Conservation (phyloP, 2,113 vertebrate genomes). For the Microtus richardsoni region DNA sequence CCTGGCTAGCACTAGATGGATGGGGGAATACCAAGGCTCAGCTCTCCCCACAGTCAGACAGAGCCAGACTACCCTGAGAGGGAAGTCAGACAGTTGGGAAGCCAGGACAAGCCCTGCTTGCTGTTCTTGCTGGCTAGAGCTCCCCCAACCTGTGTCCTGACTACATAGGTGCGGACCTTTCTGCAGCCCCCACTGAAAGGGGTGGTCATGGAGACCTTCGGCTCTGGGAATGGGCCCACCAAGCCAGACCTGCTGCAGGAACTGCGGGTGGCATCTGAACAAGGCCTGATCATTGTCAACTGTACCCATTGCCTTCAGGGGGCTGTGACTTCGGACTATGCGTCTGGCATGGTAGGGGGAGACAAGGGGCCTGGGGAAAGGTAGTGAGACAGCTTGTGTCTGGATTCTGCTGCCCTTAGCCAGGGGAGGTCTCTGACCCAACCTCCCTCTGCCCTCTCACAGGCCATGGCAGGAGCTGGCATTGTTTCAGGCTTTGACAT, state of each 20-base stretch:
- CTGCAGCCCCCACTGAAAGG: constrained; percentile 95
- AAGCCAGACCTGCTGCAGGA: constrained; percentile 91
- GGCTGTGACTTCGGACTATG: constrained; percentile 90
- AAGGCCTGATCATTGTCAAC: constrained; percentile 93
- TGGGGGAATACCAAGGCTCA: background rate
- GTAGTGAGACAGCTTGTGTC: accelerated
- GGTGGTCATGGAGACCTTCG: constrained; percentile 96
- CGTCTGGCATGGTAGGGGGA: constrained; percentile 89
- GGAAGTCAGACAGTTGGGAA: accelerated
- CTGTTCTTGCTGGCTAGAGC: accelerated
- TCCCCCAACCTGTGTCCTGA: accelerated
- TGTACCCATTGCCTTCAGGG: constrained; percentile 96
- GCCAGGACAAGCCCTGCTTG: background rate
- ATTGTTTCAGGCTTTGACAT: constrained; percentile 94
- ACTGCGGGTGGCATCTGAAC: constrained; percentile 87
- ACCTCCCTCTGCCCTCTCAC: constrained; percentile 62
- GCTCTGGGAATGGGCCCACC: constrained; percentile 95
- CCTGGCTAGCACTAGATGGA: accelerated
- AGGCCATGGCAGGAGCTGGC: constrained; percentile 90
- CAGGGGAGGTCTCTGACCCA: no score
- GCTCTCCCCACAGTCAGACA: background rate
- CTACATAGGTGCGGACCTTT: constrained; percentile 92
- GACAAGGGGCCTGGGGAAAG: accelerated
- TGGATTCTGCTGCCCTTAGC: background rate
- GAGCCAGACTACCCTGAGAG: background rate